Evolutionary conservation across 2,113 vertebrate genomes (phyloP).

Genomic region (Pedetes capensis): DNA sequence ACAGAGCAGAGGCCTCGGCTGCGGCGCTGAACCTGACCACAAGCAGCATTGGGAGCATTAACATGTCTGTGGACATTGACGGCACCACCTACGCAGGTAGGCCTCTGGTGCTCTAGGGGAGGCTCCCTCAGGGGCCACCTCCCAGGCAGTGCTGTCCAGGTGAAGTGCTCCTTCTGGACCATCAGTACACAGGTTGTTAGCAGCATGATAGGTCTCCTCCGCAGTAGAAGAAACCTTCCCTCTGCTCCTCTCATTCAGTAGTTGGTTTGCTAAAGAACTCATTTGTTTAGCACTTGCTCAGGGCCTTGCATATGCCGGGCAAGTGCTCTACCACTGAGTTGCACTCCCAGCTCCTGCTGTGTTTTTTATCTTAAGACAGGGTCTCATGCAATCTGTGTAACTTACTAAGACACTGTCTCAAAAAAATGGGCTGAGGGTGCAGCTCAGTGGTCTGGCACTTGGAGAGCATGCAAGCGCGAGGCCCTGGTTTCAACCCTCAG

Average conservation of each 20-base stretch:
- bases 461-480: too few relatives aligned
- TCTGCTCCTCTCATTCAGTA: not conserved
- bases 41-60: conserved; percentile 86
- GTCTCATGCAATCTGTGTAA: too few relatives aligned
- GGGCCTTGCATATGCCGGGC: too few relatives aligned
- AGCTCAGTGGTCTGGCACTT: too few relatives aligned
- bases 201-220: not conserved
- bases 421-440: too few relatives aligned
- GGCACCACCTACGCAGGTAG: conserved; percentile 88
- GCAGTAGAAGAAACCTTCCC: not conserved
- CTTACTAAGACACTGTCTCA: too few relatives aligned
- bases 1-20: conserved; percentile 80
- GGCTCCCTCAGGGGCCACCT: not conserved
- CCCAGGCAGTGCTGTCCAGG: too few relatives aligned
- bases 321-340: too few relatives aligned
- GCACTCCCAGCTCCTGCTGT: too few relatives aligned
- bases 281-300: too few relatives aligned
- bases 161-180: not conserved
- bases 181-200: not conserved
- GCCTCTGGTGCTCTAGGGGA: not conserved
- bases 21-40: conserved; percentile 82
- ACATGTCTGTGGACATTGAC: conserved; percentile 90
- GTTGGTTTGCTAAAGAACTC: not conserved
- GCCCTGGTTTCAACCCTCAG: too few relatives aligned
- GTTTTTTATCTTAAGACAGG: too few relatives aligned